Percentiles rank a stretch among this genome's conserved stretches.
Evolutionary conservation across 2,113 vertebrate genomes (phyloP).

Genomic region (Centropus unirufus): DNA sequence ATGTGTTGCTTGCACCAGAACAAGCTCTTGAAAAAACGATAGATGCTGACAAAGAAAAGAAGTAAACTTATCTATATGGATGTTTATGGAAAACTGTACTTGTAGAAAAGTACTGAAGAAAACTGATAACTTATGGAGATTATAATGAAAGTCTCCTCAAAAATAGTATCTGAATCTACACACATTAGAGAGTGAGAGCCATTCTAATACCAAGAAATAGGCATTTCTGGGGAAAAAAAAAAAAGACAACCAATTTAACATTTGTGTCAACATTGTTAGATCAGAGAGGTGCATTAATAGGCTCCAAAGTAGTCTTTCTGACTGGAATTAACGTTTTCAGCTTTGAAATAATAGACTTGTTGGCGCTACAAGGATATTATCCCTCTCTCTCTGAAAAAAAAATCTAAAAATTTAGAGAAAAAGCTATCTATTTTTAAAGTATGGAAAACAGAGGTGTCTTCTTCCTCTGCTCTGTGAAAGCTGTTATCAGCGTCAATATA

Average conservation of each 20-base stretch:
- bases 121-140: fast-evolving
- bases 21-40: neutral
- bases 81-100: neutral
- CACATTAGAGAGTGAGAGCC: neutral
- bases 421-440: neutral
- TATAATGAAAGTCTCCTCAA: neutral
- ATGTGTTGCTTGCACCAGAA: neutral
- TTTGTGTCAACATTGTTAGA: neutral
- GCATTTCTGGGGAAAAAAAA: neutral
- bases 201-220: neutral
- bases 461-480: neutral
- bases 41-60: neutral
- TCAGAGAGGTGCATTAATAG: neutral
- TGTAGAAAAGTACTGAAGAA: neutral
- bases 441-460: neutral
- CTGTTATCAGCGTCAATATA: neutral
- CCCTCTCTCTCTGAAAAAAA: neutral
- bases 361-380: neutral
- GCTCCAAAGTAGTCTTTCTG: neutral
- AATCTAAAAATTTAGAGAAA: neutral
- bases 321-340: neutral
- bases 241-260: neutral
- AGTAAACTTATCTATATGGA: neutral
- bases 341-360: neutral
- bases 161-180: neutral